Base-by-base conservation (phyloP, 2,797 vertebrate species). In the Spinus olivaceus region DNA sequence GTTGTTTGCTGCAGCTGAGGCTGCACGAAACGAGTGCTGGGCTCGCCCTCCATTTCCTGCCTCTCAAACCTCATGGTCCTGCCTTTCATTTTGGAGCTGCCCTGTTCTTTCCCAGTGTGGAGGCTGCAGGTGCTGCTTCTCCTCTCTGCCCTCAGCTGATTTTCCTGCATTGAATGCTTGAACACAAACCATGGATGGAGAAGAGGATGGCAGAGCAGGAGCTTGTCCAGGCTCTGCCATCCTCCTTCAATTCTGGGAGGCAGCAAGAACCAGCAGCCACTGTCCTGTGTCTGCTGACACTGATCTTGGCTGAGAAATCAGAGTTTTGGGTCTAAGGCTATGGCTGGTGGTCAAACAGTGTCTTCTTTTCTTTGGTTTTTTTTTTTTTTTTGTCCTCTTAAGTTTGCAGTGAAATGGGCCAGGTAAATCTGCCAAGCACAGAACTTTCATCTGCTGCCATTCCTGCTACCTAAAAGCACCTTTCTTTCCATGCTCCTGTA, bases 21-120 rank as follows among this genome's bases (percentile, higher is more conserved):
- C 90, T 72, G 88, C 73, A 10, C 10, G 21, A 70, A 83, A 56
- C 2, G 77, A 71, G 85, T 15, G 93, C 87, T 80, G 33, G 32
- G 59, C 53, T 88, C 41, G 33, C 77, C 92, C 95, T 96, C 96
- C 96, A 96, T 96, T 96, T 96, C 96, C 96, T 96, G 95, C 92
- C 51, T 91, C 88, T 4, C 57, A 92, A 84, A 76, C 92, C 92
- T 96, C 33, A 1, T 93, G 84, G 91, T 82, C 91, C 92, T 94
- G 89, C 81, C 94, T 77, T 92, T 95, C 96, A 91, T 96, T 96
- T 96, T 95, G 92, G 96, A 92, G 30, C 84, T 57, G n/a, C n/a
- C 79, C 83, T 85, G 63, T 41, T 21, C 2, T 80, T 81, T 47
- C 81, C 78, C 86, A 46, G n/a, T 0, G 37, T 23, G 65, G 83